Evolutionary conservation across 2,113 vertebrate genomes (phyloP).

Genomic region (Parus major): DNA sequence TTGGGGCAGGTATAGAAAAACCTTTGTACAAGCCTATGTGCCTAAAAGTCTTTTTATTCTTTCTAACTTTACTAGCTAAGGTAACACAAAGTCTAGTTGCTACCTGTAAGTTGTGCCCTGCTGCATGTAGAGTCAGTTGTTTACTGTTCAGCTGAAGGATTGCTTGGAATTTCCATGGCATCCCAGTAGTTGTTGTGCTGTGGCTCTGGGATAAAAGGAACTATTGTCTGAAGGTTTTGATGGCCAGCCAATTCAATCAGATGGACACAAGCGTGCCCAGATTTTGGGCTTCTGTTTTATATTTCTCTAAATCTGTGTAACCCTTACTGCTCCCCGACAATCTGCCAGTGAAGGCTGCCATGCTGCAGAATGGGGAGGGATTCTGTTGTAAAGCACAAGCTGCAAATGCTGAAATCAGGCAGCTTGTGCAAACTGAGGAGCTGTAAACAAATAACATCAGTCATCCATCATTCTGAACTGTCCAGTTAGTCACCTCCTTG

Average conservation of each 20-base stretch:
- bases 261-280: not conserved
- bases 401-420: not conserved
- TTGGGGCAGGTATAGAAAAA: not conserved
- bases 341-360: not conserved
- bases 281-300: not conserved
- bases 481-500: not conserved
- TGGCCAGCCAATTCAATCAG: conserved; percentile 20
- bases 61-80: not conserved
- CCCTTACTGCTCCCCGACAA: not conserved
- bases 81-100: not conserved
- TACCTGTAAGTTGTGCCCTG: not conserved
- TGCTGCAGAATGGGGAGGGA: not conserved
- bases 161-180: conserved; percentile 5
- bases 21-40: not conserved
- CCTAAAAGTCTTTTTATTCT: not conserved
- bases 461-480: not conserved
- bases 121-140: not conserved
- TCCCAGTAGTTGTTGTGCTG: not conserved
- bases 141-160: not conserved
- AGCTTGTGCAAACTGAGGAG: not conserved
- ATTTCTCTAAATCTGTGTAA: conserved; percentile 24
- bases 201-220: not conserved
- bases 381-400: not conserved
- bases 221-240: conserved; percentile 29
- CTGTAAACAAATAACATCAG: not conserved